These are phyloP conservation scores for Escarpia spicata DNA, from an alignment of 2,888 invertebrate species.

Conservation along the genomic window DNA sequence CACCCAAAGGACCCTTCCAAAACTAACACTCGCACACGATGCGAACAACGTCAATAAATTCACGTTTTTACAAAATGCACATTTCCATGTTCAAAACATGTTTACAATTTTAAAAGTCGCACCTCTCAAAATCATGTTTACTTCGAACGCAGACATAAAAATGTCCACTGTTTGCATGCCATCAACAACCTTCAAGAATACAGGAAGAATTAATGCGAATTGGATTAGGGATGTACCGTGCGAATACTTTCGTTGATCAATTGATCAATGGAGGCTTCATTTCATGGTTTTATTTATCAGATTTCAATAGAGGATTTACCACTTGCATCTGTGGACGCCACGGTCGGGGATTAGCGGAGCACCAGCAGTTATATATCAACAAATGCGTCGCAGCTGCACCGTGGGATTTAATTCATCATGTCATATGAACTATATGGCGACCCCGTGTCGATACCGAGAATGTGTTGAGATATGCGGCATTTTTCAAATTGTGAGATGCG, in stretches of 20 bases:
- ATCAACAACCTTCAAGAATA: not conserved
- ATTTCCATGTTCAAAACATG: not conserved
- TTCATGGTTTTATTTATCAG: not conserved
- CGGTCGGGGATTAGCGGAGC: not conserved
- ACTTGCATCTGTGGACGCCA: not conserved
- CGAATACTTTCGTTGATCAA: not conserved
- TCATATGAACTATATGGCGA: not conserved
- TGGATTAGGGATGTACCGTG: not conserved
- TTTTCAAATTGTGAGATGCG: too few relatives aligned
- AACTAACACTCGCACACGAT: too few relatives aligned
- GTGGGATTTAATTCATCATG: not conserved
- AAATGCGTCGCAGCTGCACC: not conserved
- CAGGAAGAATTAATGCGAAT: not conserved
- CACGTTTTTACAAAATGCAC: too few relatives aligned
- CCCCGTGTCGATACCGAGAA: not conserved
- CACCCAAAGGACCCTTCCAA: too few relatives aligned
- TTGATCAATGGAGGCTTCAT: not conserved
- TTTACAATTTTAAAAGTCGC: not conserved
- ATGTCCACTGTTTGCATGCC: not conserved
- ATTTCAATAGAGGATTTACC: not conserved
- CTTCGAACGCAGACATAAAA: not conserved
- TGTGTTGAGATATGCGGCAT: too few relatives aligned
- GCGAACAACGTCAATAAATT: too few relatives aligned
- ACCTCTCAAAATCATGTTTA: not conserved
- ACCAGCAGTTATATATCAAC: constrained; percentile 3